Conservation (phyloP, 2,113 vertebrate genomes). For the Morone chrysops region DNA sequence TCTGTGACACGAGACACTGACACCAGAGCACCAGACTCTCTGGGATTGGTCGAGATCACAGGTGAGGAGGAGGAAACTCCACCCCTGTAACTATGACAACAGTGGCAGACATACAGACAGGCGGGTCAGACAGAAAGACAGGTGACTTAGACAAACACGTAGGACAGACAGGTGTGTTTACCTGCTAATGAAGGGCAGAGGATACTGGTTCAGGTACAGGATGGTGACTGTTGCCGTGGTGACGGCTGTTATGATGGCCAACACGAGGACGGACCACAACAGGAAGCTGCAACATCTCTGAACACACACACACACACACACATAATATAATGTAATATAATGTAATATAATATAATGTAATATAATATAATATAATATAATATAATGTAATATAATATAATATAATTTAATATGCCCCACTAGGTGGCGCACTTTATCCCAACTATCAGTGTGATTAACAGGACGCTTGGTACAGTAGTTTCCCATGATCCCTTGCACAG, state of each 20-base stretch:
- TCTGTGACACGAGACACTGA: conserved; percentile 88
- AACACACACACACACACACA: conserved; percentile 25
- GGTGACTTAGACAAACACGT: neutral
- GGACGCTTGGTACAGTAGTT: no score
- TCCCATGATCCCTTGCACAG: no score
- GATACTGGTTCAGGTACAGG: conserved; percentile 62
- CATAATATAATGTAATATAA: neutral
- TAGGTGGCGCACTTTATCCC: no score
- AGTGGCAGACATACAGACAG: neutral
- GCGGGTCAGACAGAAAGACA: neutral
- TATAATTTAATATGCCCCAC: no score
- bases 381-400: no score
- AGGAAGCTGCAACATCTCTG: conserved; percentile 70
- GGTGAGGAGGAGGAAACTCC: conserved; percentile 87
- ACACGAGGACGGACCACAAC: conserved; percentile 13
- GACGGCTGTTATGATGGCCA: conserved; percentile 33
- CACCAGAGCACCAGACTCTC: conserved; percentile 89
- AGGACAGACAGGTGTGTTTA: conserved; percentile 36
- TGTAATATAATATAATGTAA: no score
- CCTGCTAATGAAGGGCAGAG: conserved; percentile 68
- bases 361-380: no score
- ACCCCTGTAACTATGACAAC: conserved; percentile 79
- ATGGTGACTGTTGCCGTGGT: conserved; percentile 42
- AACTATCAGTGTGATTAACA: no score
- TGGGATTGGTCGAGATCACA: conserved; percentile 89